Evolutionary conservation across 53 echinoderm and acorn worm genomes (phyloP), one percentile per base, ranked within the genome.

Genomic region (Actinopyga echinites): DNA sequence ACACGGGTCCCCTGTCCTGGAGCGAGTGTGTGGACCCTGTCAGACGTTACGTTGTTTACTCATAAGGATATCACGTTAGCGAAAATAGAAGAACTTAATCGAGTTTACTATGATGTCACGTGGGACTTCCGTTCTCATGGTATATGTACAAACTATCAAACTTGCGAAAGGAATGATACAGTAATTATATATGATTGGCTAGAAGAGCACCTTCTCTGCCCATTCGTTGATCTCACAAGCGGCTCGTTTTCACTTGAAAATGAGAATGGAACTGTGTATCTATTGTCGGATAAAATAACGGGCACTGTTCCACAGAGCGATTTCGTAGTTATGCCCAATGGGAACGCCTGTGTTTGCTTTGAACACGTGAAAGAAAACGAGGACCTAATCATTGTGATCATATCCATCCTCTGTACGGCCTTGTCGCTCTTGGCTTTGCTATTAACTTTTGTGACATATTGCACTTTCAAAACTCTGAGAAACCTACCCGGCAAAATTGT

Each of bases 401-500:
- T 83, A 0, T 85, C 79, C 64, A 82, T 85, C 33, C 12, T 89
- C 20, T 85, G 81, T 29, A 89, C 90, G 13, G 61, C 79, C 22
- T 34, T 89, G 45, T 89, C 90, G 17, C 81, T 85, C 22, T 52
- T 85, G 52, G 85, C 81, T 4, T 85, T 89, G 21, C 8, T 82
- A 2, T 1, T 85, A 21, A 89, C 89, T 63, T 89, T 89, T 49
- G 40, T 89, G 20, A 89, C 81, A 8, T 89, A 85, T 74, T 62
- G 81, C 57, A 23, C 73, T 54, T 89, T 89, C 49, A 56, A 85
- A 58, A 36, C 37, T 38, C 89, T 89, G 25, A 62, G 89, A 26
- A 89, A 85, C 28, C 63, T 89, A n/a, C 89, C 89, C 9, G 89
- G 89, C 21, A 61, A 30, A 49, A 82, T 85, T 3, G 81, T 75